These are phyloP conservation scores for Machaerirhynchus nigripectus DNA, from an alignment of 2,113 vertebrate species.

Conservation along the genomic window DNA sequence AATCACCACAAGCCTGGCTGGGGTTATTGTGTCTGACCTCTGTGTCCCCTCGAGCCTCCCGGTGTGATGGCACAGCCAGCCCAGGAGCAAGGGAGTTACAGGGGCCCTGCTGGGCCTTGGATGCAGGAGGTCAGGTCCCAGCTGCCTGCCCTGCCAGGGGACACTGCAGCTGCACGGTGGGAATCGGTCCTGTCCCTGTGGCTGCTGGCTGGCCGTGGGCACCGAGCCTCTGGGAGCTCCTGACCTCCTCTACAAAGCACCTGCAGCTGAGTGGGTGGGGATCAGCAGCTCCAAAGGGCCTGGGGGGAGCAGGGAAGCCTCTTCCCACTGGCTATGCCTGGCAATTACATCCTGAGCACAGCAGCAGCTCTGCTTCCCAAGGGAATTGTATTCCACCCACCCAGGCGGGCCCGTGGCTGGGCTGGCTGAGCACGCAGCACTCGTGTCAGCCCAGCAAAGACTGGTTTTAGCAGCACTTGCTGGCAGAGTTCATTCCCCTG, in stretches of 20 bases:
- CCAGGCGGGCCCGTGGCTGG: accelerated
- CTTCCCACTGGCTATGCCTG: background rate
- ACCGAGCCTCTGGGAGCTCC: background rate
- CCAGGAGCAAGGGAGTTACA: accelerated
- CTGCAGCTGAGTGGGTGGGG: background rate
- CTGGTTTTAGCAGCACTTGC: background rate
- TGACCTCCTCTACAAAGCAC: background rate
- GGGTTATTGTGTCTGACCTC: background rate
- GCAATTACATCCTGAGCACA: background rate
- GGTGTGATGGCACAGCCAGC: accelerated
- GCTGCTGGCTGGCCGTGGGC: background rate
- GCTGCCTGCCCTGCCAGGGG: background rate
- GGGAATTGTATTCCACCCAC: background rate
- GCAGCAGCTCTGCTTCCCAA: background rate
- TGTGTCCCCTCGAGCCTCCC: background rate
- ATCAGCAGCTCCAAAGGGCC: background rate
- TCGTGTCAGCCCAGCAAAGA: background rate
- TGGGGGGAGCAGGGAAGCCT: background rate
- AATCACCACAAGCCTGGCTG: background rate
- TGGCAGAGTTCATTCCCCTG: background rate
- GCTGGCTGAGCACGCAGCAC: background rate
- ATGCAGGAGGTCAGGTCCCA: background rate
- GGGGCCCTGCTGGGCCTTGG: background rate
- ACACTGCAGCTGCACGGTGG: accelerated
- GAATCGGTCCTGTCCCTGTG: accelerated